Percentiles rank a stretch among this genome's conserved stretches.
phyloP scores from a whole-genome alignment of 2,888 invertebrate species.

The Latheticus oryzae region DNA sequence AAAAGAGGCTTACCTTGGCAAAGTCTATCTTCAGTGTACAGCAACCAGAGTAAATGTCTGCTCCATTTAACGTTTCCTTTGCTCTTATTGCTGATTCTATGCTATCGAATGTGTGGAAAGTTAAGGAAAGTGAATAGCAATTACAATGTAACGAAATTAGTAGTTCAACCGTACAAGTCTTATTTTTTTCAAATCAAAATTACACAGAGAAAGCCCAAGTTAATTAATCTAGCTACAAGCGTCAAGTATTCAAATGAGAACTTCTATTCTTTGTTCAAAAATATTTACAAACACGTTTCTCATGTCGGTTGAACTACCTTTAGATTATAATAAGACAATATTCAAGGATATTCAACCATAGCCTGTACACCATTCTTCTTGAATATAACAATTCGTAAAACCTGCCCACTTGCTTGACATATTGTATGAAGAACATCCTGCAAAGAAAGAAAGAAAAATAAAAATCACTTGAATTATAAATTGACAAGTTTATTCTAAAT shows the following conservation, averaged over 20 bases:
- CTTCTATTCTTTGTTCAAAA: too few relatives aligned
- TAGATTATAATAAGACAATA: too few relatives aligned
- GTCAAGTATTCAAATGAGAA: too few relatives aligned
- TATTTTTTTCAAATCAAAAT: too few relatives aligned
- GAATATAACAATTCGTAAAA: constrained; percentile 97
- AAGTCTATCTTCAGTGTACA: constrained; percentile 99
- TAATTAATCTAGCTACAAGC: too few relatives aligned
- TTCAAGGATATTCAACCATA: constrained; percentile 98
- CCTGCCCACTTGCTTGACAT: constrained; percentile 93
- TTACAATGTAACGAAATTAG: constrained; percentile 21
- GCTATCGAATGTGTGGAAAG: constrained; percentile 84
- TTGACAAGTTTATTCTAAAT: too few relatives aligned
- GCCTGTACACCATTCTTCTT: constrained; percentile 99
- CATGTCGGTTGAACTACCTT: too few relatives aligned
- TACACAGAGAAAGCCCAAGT: too few relatives aligned
- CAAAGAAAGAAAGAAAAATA: constrained; percentile 63
- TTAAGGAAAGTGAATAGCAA: constrained; percentile 69
- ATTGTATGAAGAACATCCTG: constrained; percentile 99
- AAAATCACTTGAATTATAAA: constrained; percentile 1
- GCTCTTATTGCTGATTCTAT: constrained; percentile 94
- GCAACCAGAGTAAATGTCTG: constrained; percentile 99
- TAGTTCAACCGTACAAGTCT: too few relatives aligned
- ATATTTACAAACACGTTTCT: too few relatives aligned
- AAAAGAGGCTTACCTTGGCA: constrained; percentile 85
- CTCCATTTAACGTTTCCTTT: constrained; percentile 95